Evolutionary conservation across 2,888 invertebrate genomes (phyloP).

Genomic region (Idaea aversata): DNA sequence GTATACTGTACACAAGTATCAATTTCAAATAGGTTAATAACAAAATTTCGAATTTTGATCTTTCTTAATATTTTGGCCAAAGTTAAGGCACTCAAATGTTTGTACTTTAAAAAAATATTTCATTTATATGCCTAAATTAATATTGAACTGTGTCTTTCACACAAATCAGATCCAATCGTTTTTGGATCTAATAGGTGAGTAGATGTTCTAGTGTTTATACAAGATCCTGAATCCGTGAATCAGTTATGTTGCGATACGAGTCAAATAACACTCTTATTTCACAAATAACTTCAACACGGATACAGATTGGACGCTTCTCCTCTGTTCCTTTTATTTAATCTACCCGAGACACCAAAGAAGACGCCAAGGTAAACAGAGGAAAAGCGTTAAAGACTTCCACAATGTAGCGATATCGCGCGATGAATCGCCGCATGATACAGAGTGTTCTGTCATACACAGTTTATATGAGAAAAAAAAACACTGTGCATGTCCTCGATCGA

Average conservation of each 20-base stretch:
- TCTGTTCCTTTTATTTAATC: constrained; percentile 58
- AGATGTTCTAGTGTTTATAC: constrained; percentile 46
- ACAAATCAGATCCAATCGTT: constrained; percentile 54
- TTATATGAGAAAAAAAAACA: neutral
- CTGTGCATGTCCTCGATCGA: neutral
- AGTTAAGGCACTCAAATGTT: neutral
- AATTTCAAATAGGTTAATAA: constrained; percentile 16
- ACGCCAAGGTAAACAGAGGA: constrained; percentile 40
- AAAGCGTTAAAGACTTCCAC: constrained; percentile 42
- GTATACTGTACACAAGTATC: neutral
- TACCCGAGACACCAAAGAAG: constrained; percentile 68
- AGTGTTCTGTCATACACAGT: neutral
- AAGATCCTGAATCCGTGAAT: constrained; percentile 53
- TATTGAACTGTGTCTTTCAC: constrained; percentile 46
- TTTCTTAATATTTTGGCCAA: neutral
- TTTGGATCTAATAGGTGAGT: constrained; percentile 64
- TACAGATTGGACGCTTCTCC: constrained; percentile 28
- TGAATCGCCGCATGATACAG: neutral
- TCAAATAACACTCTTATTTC: constrained; percentile 32
- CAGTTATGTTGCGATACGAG: constrained; percentile 28
- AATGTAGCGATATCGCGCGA: neutral
- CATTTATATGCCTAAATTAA: constrained; percentile 13
- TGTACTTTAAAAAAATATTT: neutral
- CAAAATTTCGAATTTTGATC: constrained; percentile 40
- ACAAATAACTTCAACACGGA: constrained; percentile 47